Percentiles rank a stretch among this genome's conserved stretches.
These are phyloP conservation scores for Drosophila leonis DNA, from an alignment of 2,888 invertebrate genomes.

Conservation along the genomic window DNA sequence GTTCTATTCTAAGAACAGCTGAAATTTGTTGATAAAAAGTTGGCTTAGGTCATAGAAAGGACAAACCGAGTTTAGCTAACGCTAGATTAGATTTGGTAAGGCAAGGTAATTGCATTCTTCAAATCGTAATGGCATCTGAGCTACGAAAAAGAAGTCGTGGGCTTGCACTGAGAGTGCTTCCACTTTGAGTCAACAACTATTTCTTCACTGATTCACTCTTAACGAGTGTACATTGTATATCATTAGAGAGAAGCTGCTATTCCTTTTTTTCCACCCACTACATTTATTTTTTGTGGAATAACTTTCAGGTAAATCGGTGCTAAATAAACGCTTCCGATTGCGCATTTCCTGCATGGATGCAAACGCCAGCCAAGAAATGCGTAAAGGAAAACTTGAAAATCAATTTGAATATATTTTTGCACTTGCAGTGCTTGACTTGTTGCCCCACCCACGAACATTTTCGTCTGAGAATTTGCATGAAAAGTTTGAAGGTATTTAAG, in stretches of 20 bases:
- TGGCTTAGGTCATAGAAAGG: neutral
- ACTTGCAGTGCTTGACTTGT: neutral
- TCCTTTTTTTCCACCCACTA: neutral
- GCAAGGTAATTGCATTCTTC: neutral
- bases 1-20: too few relatives aligned
- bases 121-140: neutral
- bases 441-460: neutral
- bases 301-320: conserved; percentile 18
- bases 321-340: conserved; percentile 55
- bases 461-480: neutral
- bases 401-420: conserved; percentile 28
- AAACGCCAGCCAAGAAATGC: conserved; percentile 10
- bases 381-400: conserved; percentile 21
- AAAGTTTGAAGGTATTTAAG: neutral
- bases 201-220: neutral
- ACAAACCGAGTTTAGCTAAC: neutral
- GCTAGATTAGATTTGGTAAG: neutral
- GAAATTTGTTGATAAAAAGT: neutral
- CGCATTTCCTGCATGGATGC: conserved; percentile 44
- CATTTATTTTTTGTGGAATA: neutral
- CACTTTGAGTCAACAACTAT: neutral
- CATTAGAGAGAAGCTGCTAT: neutral
- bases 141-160: too few relatives aligned
- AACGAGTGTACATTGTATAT: neutral
- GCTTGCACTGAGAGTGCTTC: neutral